Evolutionary conservation across 1,140 invertebrate species (phyloP).

Genomic region (Apis florea): DNA sequence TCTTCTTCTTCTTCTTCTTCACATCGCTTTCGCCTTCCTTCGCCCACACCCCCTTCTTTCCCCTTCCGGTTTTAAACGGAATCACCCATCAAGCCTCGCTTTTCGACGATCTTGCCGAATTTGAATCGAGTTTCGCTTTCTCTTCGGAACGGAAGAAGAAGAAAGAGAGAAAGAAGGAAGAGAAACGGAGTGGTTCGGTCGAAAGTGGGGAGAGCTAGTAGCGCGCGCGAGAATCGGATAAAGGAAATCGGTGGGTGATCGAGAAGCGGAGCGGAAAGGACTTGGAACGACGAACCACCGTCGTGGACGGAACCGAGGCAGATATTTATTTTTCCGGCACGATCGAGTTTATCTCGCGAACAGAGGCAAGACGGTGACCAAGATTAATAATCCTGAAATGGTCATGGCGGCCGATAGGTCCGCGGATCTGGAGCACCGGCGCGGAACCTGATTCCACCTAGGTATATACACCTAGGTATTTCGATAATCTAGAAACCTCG

Average conservation of each 20-base stretch:
- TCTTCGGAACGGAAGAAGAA: too few relatives aligned
- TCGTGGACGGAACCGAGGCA: constrained; percentile 9
- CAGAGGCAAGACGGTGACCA: constrained; percentile 39
- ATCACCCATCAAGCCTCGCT: neutral
- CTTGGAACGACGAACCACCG: constrained; percentile 7
- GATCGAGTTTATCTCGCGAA: constrained; percentile 44
- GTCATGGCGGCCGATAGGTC: constrained; percentile 53
- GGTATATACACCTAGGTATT: constrained; percentile 57
- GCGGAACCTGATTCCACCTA: constrained; percentile 58
- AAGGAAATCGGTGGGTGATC: neutral
- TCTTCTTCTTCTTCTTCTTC: neutral
- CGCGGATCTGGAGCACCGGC: constrained; percentile 43
- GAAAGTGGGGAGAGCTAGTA: too few relatives aligned
- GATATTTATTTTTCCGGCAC: constrained; percentile 46
- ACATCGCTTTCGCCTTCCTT: constrained; percentile 16
- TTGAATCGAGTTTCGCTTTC: too few relatives aligned
- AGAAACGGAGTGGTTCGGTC: too few relatives aligned
- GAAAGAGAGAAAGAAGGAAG: too few relatives aligned
- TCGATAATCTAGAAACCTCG: constrained; percentile 65
- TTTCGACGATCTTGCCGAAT: too few relatives aligned
- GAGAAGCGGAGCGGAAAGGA: constrained; percentile 7
- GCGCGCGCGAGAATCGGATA: too few relatives aligned
- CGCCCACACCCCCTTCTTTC: neutral
- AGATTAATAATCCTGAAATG: constrained; percentile 65
- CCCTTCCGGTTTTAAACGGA: neutral